A percentile compares a stretch with the other conserved stretches of the same genome.
phyloP scores from a whole-genome alignment of 2,113 vertebrate species.

The Semnornis frantzii region DNA sequence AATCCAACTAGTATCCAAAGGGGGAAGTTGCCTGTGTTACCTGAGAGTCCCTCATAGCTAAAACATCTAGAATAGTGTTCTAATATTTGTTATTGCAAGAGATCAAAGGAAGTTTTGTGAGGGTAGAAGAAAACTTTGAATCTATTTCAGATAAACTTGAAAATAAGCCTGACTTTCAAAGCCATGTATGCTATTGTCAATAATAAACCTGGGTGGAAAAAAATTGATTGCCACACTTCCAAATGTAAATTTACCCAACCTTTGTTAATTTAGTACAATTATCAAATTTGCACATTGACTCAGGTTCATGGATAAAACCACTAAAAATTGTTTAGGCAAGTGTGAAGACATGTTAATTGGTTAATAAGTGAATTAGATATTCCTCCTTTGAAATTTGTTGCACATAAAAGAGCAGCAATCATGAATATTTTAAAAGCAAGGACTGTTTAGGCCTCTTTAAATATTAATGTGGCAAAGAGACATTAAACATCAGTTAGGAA shows the following conservation, averaged over 20 bases:
- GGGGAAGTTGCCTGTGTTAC: neutral
- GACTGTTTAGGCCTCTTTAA: conserved; percentile 57
- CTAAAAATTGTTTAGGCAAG: neutral
- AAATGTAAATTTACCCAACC: neutral
- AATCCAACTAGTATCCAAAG: neutral
- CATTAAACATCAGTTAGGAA: conserved; percentile 26
- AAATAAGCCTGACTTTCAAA: neutral
- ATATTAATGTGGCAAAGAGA: conserved; percentile 55
- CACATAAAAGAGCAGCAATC: conserved; percentile 37
- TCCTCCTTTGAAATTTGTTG: conserved; percentile 48
- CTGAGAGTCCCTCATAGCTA: neutral
- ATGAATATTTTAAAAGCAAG: conserved; percentile 58
- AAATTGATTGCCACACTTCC: neutral
- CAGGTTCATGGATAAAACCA: neutral
- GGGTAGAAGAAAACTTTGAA: neutral
- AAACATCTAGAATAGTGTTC: neutral
- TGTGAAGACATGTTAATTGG: neutral
- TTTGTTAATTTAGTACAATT: neutral
- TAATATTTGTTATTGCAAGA: neutral
- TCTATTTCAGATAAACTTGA: neutral
- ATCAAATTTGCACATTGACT: neutral
- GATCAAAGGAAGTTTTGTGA: neutral
- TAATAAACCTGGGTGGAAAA: neutral
- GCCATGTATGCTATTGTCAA: neutral
- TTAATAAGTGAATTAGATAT: conserved; percentile 30